Evolutionary conservation across 2,797 vertebrate genomes (phyloP).

Genomic region (Bryconaethiops microstoma): DNA sequence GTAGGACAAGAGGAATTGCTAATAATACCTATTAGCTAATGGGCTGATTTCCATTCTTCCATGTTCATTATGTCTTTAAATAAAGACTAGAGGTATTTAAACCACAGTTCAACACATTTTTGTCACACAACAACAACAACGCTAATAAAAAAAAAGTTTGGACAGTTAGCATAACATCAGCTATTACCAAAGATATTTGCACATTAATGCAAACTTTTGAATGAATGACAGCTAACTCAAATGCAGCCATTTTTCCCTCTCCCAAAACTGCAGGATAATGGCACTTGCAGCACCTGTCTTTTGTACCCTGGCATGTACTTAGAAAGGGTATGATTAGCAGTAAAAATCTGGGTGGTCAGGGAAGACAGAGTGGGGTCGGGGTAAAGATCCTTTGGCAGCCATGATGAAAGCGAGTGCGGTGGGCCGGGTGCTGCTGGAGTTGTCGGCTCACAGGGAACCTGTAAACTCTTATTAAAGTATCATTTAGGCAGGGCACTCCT

Average conservation of each 20-base stretch:
- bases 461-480: constrained; percentile 81
- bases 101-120: constrained; percentile 6
- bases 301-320: constrained; percentile 30
- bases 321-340: constrained; percentile 35
- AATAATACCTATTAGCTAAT: constrained; percentile 58
- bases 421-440: constrained; percentile 53
- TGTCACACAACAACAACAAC: background rate
- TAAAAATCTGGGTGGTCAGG: constrained; percentile 38
- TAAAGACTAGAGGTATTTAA: constrained; percentile 14
- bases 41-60: constrained; percentile 43
- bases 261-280: constrained; percentile 27
- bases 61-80: constrained; percentile 34
- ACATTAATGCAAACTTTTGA: background rate
- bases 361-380: constrained; percentile 20
- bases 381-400: constrained; percentile 17
- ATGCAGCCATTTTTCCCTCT: background rate
- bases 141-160: background rate
- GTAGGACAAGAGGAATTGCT: constrained; percentile 50
- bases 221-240: constrained; percentile 13
- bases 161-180: background rate
- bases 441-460: constrained; percentile 51
- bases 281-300: constrained; percentile 11
- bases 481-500: constrained; percentile 77
- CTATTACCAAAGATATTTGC: background rate
- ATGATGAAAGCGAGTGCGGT: constrained; percentile 71